Base-by-base conservation (phyloP, 2,113 vertebrate species). In the Lampris incognitus region DNA sequence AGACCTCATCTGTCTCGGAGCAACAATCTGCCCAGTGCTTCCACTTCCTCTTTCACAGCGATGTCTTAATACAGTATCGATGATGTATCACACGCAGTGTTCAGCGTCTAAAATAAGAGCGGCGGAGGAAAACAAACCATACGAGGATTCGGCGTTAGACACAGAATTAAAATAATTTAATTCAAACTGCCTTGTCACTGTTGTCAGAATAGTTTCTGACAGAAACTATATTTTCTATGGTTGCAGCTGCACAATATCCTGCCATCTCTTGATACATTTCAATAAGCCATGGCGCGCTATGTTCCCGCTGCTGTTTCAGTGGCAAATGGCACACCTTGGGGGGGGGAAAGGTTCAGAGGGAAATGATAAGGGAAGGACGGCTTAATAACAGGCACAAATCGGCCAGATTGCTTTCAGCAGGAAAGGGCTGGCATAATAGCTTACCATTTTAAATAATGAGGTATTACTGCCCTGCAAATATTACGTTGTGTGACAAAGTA, bases 1-100 rank as follows among this genome's bases (percentile, higher is more conserved):
- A 85, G 74, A 90, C 83, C 86, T 91, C 89, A 93, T 93, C 92
- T 92, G 90, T 93, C 90, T 87, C 52, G 67, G 82, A 87, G 82
- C 75, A 85, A 88, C 88, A 87, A 85, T 90, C 78, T 86, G 82
- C 77, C 82, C 85, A 10, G 59, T 42, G 55, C 75, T 72, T 72
- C 46, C 48, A 75, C 86, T 82, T 83, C 85, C 71, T 89, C 83
- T 75, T 81, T 87, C 80, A 79, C 79, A 83, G 42, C 85, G 79
- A 84, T 78, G 78, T 78, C 81, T 83, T 76, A 88, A 78, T 85
- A 77, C 77, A 84, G 72, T 42, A 74, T 69, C 83, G 82, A 61
- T 75, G 69, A 83, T 42, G 71, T 72, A 48, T 4, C 74, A 81
- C 84, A 75, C 55, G 82, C 79, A 84, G 66, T 60, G 55, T 79